phyloP scores from a whole-genome alignment of 1,140 invertebrate species.

The Ericerus pela region DNA sequence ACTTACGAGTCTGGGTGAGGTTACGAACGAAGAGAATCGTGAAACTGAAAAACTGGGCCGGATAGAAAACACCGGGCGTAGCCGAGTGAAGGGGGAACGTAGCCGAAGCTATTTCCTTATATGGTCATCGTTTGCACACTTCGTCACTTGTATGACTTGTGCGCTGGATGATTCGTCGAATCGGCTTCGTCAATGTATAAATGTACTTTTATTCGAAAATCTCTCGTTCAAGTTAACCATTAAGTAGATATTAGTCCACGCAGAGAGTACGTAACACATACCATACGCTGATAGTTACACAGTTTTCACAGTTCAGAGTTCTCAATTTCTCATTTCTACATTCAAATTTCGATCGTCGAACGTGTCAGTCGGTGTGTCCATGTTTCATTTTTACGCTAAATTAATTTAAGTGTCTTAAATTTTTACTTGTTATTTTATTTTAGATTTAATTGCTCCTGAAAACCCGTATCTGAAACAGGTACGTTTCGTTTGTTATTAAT shows the following conservation, averaged over 20 bases:
- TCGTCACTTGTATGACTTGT: constrained; percentile 1
- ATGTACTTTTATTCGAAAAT: too few relatives aligned
- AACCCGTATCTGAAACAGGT: not conserved
- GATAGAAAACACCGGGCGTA: not conserved
- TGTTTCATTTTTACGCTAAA: not conserved
- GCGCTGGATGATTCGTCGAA: constrained; percentile 6
- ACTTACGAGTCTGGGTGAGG: too few relatives aligned
- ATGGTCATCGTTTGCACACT: constrained; percentile 11
- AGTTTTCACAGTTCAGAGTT: too few relatives aligned
- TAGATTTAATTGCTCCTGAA: not conserved
- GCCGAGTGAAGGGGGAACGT: not conserved
- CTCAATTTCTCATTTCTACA: too few relatives aligned
- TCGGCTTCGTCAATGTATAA: too few relatives aligned
- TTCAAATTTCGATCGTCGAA: too few relatives aligned
- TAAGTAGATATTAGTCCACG: too few relatives aligned
- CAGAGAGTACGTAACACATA: too few relatives aligned
- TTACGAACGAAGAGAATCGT: too few relatives aligned
- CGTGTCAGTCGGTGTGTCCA: not conserved
- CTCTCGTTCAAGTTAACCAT: too few relatives aligned
- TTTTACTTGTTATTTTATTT: not conserved
- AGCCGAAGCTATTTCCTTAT: constrained; percentile 11
- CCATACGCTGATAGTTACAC: too few relatives aligned
- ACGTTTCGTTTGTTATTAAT: not conserved
- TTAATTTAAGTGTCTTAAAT: constrained; percentile 1
- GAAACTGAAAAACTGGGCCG: too few relatives aligned